These are phyloP conservation scores for Empidonax traillii DNA, from an alignment of 2,113 vertebrate genomes.

Conservation along the genomic window DNA sequence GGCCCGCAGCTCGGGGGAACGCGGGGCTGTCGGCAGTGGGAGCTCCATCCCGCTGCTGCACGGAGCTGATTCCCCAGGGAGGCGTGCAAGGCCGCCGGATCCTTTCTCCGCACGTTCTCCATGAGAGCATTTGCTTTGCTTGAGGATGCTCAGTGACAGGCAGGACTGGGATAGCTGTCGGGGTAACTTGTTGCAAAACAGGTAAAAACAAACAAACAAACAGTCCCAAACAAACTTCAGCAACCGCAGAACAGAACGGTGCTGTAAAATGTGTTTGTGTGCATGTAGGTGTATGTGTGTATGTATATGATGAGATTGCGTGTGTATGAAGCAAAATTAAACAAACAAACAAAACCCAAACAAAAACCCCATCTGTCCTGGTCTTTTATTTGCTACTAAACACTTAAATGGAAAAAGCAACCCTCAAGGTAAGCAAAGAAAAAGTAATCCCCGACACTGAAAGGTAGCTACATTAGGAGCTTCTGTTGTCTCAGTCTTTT, in stretches of 20 bases:
- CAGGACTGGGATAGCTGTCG: accelerated
- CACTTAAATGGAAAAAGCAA: background rate
- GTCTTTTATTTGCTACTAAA: background rate
- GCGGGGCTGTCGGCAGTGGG: background rate
- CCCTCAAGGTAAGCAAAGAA: background rate
- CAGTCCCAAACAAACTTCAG: no score
- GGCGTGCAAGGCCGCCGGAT: accelerated
- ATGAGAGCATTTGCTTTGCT: accelerated
- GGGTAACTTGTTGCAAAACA: background rate
- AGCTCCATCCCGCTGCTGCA: accelerated
- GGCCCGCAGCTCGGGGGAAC: accelerated
- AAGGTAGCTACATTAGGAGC: background rate
- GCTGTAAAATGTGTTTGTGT: background rate
- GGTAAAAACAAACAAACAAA: background rate
- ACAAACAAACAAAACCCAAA: background rate
- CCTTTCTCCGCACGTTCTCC: accelerated
- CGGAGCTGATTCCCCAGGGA: accelerated
- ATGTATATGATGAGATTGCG: no score
- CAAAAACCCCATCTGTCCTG: no score
- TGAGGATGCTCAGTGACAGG: background rate
- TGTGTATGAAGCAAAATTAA: background rate
- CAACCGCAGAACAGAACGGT: accelerated
- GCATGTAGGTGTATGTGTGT: accelerated
- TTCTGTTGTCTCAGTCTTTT: background rate
- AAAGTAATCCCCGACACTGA: background rate